Conservation (phyloP, 2,113 vertebrate genomes). For the human (Homo sapiens) region DNA sequence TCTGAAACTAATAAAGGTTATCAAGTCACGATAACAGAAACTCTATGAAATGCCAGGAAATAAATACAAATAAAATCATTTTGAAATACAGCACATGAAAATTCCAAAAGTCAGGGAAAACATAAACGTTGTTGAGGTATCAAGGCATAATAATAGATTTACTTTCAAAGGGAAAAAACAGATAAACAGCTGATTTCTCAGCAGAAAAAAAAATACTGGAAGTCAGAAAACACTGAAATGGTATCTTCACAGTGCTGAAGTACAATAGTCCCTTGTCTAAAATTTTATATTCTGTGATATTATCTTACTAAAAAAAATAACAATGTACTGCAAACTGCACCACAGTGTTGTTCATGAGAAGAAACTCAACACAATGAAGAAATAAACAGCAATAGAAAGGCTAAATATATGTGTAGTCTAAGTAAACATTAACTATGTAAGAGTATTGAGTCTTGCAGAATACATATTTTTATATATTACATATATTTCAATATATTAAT, state of each 20-base stretch:
- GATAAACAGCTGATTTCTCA: neutral
- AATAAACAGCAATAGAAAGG: neutral
- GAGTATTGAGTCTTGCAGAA: neutral
- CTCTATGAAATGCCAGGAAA: neutral
- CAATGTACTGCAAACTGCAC: neutral
- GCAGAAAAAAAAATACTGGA: neutral
- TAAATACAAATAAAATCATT: neutral
- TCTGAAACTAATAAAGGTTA: neutral
- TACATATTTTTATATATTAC: neutral
- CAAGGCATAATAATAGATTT: neutral
- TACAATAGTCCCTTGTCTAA: too few species aligned
- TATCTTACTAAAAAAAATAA: neutral
- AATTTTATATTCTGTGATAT: neutral
- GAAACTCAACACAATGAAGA: neutral
- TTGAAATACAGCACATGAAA: neutral
- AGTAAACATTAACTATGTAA: neutral
- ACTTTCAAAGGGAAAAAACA: neutral
- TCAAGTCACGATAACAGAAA: neutral
- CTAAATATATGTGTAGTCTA: neutral
- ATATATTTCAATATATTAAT: too few species aligned
- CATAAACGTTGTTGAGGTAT: neutral
- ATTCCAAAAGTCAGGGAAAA: neutral
- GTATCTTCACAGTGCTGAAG: neutral
- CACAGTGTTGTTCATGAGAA: neutral
- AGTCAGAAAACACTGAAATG: neutral